phyloP scores from a whole-genome alignment of 2,113 vertebrate species.

The Taxidea taxus region DNA sequence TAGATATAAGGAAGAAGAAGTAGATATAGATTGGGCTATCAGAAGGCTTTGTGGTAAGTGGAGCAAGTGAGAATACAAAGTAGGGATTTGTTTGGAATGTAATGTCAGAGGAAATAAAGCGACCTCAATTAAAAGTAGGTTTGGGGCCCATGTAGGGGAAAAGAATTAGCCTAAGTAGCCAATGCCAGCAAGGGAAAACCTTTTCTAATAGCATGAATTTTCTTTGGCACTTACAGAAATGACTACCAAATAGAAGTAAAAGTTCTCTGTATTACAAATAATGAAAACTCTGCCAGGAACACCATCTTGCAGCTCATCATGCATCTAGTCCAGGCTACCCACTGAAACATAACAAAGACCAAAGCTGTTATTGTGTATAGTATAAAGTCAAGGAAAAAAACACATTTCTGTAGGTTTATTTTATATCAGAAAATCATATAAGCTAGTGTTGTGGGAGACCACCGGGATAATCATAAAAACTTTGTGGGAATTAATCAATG shows the following conservation, averaged over 20 bases:
- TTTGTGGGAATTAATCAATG: not conserved
- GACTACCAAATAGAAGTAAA: not conserved
- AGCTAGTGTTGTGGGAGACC: not conserved
- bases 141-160: not conserved
- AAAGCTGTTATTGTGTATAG: not conserved
- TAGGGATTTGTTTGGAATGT: not conserved
- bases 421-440: not conserved
- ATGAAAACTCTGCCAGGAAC: not conserved
- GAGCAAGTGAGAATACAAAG: not conserved
- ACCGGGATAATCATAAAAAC: not conserved
- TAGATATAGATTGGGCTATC: not conserved
- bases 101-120: not conserved
- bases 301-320: not conserved
- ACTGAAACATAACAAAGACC: not conserved
- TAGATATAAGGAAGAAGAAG: not conserved
- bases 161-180: not conserved
- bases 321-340: not conserved
- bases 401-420: not conserved
- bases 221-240: not conserved
- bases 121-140: not conserved
- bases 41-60: not conserved
- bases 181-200: not conserved
- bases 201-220: not conserved
- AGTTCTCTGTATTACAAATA: not conserved
- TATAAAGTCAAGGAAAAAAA: not conserved